Conservation (phyloP, 2,113 vertebrate species). For the Nyctibius bracteatus region DNA sequence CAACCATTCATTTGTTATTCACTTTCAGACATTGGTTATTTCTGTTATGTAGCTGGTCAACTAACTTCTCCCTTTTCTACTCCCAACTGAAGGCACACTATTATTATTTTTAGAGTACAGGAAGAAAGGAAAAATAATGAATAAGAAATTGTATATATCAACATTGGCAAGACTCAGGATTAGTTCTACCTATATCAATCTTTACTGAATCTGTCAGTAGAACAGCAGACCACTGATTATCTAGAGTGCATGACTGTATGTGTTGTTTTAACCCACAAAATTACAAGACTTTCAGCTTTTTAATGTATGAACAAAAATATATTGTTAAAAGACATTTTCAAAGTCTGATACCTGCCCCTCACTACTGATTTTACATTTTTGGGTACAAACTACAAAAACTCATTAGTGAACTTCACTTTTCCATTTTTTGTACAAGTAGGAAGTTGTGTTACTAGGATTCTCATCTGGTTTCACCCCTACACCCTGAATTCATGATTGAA, state of each 20-base stretch:
- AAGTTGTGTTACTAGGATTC: background rate
- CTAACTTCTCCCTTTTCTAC: background rate
- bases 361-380: background rate
- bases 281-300: background rate
- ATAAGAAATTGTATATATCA: background rate
- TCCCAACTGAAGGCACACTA: background rate
- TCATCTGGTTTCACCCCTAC: background rate
- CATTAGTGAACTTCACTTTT: background rate
- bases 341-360: background rate
- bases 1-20: background rate
- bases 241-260: background rate
- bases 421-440: background rate
- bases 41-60: background rate
- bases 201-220: background rate
- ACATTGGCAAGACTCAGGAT: background rate
- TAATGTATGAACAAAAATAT: background rate
- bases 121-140: background rate
- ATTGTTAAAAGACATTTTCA: background rate
- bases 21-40: background rate
- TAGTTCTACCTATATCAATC: background rate
- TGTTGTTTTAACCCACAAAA: background rate
- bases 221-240: background rate
- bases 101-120: background rate
- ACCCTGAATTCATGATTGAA: fast-evolving
- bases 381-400: background rate